These are phyloP conservation scores for Crepidodera aurea DNA, from an alignment of 2,888 invertebrate genomes.

Conservation along the genomic window DNA sequence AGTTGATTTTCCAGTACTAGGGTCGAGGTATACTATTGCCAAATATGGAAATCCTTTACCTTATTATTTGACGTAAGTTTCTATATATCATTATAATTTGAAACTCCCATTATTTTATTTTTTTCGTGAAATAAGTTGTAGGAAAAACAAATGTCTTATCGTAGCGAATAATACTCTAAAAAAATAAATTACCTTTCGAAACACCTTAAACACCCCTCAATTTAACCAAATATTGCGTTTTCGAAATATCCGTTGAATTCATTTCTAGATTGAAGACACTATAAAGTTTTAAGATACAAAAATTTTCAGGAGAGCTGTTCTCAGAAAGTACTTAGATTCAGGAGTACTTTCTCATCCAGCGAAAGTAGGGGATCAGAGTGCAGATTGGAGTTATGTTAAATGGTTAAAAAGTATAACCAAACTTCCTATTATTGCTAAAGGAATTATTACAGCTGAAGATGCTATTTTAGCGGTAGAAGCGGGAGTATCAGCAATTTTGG, in stretches of 20 bases:
- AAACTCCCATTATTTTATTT: constrained; percentile 26
- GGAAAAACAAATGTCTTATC: not conserved
- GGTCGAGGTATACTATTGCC: not conserved
- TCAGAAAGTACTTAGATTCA: not conserved
- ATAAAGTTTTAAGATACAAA: not conserved
- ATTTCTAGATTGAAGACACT: not conserved
- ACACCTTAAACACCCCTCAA: too few species aligned
- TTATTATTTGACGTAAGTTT: constrained; percentile 29
- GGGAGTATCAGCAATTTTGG: constrained; percentile 77
- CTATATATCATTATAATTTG: too few species aligned
- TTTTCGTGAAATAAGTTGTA: not conserved
- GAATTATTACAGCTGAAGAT: constrained; percentile 86
- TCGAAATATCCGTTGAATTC: constrained; percentile 56
- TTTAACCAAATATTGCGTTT: not conserved
- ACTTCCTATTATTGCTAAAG: constrained; percentile 86
- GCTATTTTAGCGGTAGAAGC: constrained; percentile 76
- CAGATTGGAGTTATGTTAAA: constrained; percentile 88
- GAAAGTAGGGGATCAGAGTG: constrained; percentile 72
- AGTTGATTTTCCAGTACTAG: constrained; percentile 80
- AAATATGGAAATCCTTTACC: too few species aligned
- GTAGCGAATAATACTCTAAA: too few species aligned
- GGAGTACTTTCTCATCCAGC: not conserved
- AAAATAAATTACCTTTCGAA: too few species aligned
- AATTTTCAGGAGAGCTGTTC: constrained; percentile 3
- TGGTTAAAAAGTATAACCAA: constrained; percentile 84